These are phyloP conservation scores for Leptarthrus brevirostris DNA, from an alignment of 2,888 invertebrate genomes.

Conservation along the genomic window DNA sequence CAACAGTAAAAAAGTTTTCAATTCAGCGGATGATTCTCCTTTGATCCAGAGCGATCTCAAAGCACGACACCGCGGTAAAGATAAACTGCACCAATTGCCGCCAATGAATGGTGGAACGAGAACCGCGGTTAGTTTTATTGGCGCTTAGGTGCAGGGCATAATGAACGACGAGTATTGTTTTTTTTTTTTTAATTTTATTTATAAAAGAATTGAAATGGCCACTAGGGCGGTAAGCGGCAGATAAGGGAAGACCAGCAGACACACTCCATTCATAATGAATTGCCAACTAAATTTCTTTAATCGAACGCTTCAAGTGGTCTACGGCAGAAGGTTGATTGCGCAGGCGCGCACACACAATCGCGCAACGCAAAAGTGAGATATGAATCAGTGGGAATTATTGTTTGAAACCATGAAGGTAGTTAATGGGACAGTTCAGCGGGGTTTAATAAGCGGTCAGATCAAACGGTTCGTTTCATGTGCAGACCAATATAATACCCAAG, in stretches of 20 bases:
- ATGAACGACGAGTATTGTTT: constrained; percentile 36
- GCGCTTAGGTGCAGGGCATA: constrained; percentile 36
- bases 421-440: constrained; percentile 34
- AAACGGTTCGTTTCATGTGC: not conserved
- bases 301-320: constrained; percentile 44
- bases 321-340: not conserved
- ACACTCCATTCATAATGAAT: constrained; percentile 49
- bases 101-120: constrained; percentile 21
- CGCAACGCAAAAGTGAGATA: constrained; percentile 12
- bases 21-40: constrained; percentile 36
- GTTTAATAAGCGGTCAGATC: constrained; percentile 31
- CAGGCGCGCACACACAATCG: not conserved
- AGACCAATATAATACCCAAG: not conserved
- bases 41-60: constrained; percentile 33
- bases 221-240: constrained; percentile 19
- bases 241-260: constrained; percentile 31
- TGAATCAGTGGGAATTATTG: constrained; percentile 42
- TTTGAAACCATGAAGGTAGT: not conserved
- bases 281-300: constrained; percentile 45
- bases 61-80: constrained; percentile 27
- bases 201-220: constrained; percentile 40
- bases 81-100: constrained; percentile 39
- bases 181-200: too few species aligned
- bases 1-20: constrained; percentile 10
- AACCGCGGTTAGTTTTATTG: constrained; percentile 30